phyloP scores from a whole-genome alignment of 1,140 invertebrate genomes.

The Rhynchophorus ferrugineus region DNA sequence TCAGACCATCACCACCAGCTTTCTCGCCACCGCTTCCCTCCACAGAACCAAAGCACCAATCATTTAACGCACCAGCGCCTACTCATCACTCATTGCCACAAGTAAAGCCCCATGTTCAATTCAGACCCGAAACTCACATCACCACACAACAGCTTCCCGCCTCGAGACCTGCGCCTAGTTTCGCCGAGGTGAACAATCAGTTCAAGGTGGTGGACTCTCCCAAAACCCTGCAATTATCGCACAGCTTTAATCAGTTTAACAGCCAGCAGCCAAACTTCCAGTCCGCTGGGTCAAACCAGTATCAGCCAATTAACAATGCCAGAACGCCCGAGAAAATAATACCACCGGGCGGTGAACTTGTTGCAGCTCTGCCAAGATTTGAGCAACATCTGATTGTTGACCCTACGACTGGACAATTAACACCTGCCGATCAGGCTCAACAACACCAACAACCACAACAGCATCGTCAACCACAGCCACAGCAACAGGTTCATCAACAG shows the following conservation, averaged over 20 bases:
- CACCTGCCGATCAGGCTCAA: constrained; percentile 9
- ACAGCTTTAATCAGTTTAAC: constrained; percentile 24
- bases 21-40: constrained; percentile 13
- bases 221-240: constrained; percentile 10
- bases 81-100: constrained; percentile 32
- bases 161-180: constrained; percentile 5
- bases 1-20: constrained; percentile 20
- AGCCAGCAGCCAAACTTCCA: constrained; percentile 33
- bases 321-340: constrained; percentile 38
- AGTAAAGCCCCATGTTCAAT: constrained; percentile 30
- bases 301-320: constrained; percentile 27
- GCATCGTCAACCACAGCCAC: too few relatives aligned
- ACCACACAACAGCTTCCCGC: constrained; percentile 36
- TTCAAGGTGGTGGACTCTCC: constrained; percentile 4
- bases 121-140: constrained; percentile 40
- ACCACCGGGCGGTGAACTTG: constrained; percentile 56
- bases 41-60: constrained; percentile 23
- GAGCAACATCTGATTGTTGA: constrained; percentile 63
- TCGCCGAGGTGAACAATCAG: constrained; percentile 11
- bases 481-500: constrained; percentile 15
- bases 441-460: too few relatives aligned
- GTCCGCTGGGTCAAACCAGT: constrained; percentile 25
- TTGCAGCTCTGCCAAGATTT: constrained; percentile 64
- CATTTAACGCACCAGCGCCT: constrained; percentile 38
- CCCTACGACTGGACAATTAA: constrained; percentile 22